Conservation (phyloP, 1,140 invertebrate species). For the Bombyx mori region DNA sequence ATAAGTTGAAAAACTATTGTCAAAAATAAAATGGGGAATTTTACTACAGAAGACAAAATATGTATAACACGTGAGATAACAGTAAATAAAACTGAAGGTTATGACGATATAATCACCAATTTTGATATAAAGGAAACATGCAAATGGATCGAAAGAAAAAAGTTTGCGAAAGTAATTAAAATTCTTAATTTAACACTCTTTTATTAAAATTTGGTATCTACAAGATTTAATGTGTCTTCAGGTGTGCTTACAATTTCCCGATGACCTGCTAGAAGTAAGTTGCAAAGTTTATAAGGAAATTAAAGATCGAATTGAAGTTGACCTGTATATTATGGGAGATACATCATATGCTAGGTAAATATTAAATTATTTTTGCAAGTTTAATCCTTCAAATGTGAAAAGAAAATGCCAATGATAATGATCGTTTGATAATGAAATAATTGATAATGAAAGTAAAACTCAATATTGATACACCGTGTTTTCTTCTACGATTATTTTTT, state of each 20-base stretch:
- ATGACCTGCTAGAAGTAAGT: slow-evolving; percentile 82
- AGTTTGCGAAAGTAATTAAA: slow-evolving; percentile 75
- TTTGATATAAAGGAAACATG: slow-evolving; percentile 45
- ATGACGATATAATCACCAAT: slow-evolving; percentile 27
- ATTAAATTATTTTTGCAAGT: not conserved
- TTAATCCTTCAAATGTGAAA: too few relatives aligned
- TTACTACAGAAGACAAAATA: slow-evolving; percentile 52
- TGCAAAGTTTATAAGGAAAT: slow-evolving; percentile 78
- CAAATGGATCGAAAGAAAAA: slow-evolving; percentile 78
- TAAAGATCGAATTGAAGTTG: slow-evolving; percentile 70
- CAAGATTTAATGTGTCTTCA: slow-evolving; percentile 9
- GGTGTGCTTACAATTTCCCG: slow-evolving; percentile 94
- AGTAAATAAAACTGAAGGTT: slow-evolving; percentile 14
- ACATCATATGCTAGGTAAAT: slow-evolving; percentile 90
- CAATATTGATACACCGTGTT: too few relatives aligned
- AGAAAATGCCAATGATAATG: too few relatives aligned
- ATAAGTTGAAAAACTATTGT: not conserved
- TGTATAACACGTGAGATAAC: slow-evolving; percentile 49
- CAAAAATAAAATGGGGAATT: slow-evolving; percentile 40
- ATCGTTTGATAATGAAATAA: too few relatives aligned
- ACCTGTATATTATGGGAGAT: slow-evolving; percentile 91
- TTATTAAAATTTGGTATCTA: slow-evolving; percentile 5
- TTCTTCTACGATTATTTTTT: too few relatives aligned
- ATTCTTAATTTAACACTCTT: slow-evolving; percentile 15
- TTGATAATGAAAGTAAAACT: too few relatives aligned